phyloP scores from a whole-genome alignment of 1,140 invertebrate genomes.

The Heliothis virescens region DNA sequence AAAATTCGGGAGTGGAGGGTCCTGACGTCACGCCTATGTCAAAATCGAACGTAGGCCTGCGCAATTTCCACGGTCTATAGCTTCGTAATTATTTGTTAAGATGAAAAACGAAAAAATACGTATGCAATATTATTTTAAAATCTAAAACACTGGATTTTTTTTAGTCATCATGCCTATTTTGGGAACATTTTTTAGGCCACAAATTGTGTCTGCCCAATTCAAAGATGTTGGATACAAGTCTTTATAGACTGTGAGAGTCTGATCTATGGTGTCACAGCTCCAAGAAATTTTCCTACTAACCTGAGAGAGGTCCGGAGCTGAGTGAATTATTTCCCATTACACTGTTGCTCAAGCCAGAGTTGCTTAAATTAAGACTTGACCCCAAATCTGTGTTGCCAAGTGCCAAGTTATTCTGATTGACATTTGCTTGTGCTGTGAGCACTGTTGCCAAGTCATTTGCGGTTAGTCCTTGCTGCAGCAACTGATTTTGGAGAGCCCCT shows the following conservation, averaged over 20 bases:
- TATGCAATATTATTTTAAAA: too few species aligned
- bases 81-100: too few species aligned
- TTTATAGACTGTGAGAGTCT: not conserved
- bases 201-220: too few species aligned
- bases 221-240: too few species aligned
- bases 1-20: too few species aligned
- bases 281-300: conserved; percentile 52
- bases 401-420: conserved; percentile 63
- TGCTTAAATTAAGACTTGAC: conserved; percentile 61
- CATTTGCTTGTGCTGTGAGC: conserved; percentile 70
- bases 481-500: conserved; percentile 86
- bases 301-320: conserved; percentile 75
- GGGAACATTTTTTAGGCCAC: too few species aligned
- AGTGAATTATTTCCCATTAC: conserved; percentile 68
- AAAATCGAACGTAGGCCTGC: too few species aligned
- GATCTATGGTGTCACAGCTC: too few species aligned
- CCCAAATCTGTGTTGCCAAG: conserved; percentile 64
- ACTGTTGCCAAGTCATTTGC: conserved; percentile 79
- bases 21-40: too few species aligned
- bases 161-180: not conserved
- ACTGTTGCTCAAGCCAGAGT: conserved; percentile 61
- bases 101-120: too few species aligned
- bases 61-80: too few species aligned
- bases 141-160: too few species aligned
- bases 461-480: conserved; percentile 84